Conservation (phyloP, 2,888 invertebrate species). For the Tinea trinotella region DNA sequence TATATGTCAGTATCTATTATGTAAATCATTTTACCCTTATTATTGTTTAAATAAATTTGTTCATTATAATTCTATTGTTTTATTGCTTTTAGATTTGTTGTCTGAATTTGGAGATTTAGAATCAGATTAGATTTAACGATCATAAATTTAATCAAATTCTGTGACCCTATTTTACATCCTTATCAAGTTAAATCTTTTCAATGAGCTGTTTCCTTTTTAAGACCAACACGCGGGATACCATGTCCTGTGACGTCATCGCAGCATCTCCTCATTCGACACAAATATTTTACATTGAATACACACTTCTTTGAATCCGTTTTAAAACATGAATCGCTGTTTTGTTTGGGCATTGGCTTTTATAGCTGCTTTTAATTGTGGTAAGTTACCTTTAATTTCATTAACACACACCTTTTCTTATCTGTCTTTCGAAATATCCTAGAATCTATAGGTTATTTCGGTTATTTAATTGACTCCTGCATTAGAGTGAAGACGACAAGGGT, state of each 20-base stretch:
- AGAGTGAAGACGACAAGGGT: too few relatives aligned
- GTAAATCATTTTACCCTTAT: neutral
- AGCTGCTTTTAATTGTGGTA: neutral
- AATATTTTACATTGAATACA: neutral
- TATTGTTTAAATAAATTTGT: slow-evolving; percentile 1
- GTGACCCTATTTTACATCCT: slow-evolving; percentile 6
- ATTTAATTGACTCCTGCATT: too few relatives aligned
- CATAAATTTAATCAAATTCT: neutral
- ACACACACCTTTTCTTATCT: too few relatives aligned
- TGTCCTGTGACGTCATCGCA: neutral
- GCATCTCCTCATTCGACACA: neutral
- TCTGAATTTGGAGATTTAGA: neutral
- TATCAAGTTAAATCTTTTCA: slow-evolving; percentile 3
- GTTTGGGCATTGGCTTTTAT: neutral
- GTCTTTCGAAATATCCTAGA: too few relatives aligned
- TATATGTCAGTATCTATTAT: neutral
- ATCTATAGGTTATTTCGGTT: too few relatives aligned
- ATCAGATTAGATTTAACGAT: neutral
- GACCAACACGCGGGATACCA: neutral
- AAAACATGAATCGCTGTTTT: neutral
- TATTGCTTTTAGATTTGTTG: neutral
- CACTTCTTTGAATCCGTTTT: slow-evolving; percentile 4
- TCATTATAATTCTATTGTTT: neutral
- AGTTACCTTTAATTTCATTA: neutral
- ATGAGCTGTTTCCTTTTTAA: slow-evolving; percentile 1